phyloP scores from a whole-genome alignment of 2,888 invertebrate species.

The Notocelia uddmanniana region DNA sequence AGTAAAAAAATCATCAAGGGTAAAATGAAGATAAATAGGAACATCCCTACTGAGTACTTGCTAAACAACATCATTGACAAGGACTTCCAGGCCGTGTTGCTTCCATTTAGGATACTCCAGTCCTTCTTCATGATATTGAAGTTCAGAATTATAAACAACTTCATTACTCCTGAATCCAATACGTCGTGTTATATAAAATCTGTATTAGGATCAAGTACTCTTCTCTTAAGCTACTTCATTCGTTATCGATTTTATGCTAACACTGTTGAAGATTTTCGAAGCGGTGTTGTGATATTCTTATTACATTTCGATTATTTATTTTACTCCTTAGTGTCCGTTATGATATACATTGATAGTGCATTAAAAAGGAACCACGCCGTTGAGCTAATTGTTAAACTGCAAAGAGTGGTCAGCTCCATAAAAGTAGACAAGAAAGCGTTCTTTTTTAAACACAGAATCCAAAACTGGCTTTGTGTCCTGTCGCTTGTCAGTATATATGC shows the following conservation, averaged over 20 bases:
- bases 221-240: not conserved
- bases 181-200: not conserved
- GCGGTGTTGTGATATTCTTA: not conserved
- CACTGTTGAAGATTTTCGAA: too few species aligned
- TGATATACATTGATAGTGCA: not conserved
- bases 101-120: not conserved
- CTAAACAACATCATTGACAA: not conserved
- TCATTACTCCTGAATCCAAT: not conserved
- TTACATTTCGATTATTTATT: not conserved
- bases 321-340: not conserved
- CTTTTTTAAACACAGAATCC: not conserved
- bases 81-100: slow-evolving; percentile 1
- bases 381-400: slow-evolving; percentile 1
- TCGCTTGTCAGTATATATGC: not conserved
- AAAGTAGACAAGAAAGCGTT: not conserved
- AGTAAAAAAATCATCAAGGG: too few species aligned
- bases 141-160: slow-evolving; percentile 7
- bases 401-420: not conserved
- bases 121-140: not conserved
- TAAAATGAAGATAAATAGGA: too few species aligned
- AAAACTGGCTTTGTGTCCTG: not conserved
- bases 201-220: not conserved
- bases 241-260: not conserved
- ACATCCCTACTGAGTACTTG: not conserved
- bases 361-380: not conserved